A percentile compares a stretch with the other conserved stretches of the same genome.
These are phyloP conservation scores for Electrona antarctica DNA, from an alignment of 2,113 vertebrate genomes.

Conservation along the genomic window DNA sequence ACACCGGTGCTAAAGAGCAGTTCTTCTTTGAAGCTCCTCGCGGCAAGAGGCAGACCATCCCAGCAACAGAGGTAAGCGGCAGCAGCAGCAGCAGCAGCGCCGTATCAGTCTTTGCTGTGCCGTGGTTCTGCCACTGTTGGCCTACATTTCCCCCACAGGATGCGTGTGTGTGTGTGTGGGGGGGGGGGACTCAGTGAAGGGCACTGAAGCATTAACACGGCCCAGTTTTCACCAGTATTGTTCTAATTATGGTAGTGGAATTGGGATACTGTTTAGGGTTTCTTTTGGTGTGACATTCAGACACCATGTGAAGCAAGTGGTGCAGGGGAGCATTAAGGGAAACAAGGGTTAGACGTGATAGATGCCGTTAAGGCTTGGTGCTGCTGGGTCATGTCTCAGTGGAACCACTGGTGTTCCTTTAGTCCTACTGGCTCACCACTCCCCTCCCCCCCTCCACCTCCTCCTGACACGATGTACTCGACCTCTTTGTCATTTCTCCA, in stretches of 20 bases:
- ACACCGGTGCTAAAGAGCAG: conserved; percentile 96
- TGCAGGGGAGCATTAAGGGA: no score
- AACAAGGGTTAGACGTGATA: conserved; percentile 1
- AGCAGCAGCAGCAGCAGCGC: conserved; percentile 21
- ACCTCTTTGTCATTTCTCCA: neutral
- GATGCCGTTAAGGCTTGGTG: conserved; percentile 19
- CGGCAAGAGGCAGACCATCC: conserved; percentile 93
- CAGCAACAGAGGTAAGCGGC: conserved; percentile 85
- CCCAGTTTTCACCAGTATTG: conserved; percentile 69
- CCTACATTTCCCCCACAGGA: conserved; percentile 49
- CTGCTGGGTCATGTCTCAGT: conserved; percentile 6
- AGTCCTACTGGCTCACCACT: neutral
- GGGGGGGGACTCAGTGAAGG: conserved; percentile 51
- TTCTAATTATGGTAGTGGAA: conserved; percentile 68
- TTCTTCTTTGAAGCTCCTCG: conserved; percentile 98
- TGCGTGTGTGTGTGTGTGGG: neutral
- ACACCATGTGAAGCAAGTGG: conserved; percentile 37
- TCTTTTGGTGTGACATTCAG: conserved; percentile 37
- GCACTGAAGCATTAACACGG: conserved; percentile 69
- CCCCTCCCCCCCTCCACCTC: conserved; percentile 19
- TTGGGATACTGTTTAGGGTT: conserved; percentile 50
- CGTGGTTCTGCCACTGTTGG: conserved; percentile 21
- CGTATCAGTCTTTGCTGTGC: conserved; percentile 17
- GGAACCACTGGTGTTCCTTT: conserved; percentile 17
- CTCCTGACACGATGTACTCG: neutral